These are phyloP conservation scores for Diorhabda elongata DNA, from an alignment of 1,140 invertebrate species.

Conservation along the genomic window DNA sequence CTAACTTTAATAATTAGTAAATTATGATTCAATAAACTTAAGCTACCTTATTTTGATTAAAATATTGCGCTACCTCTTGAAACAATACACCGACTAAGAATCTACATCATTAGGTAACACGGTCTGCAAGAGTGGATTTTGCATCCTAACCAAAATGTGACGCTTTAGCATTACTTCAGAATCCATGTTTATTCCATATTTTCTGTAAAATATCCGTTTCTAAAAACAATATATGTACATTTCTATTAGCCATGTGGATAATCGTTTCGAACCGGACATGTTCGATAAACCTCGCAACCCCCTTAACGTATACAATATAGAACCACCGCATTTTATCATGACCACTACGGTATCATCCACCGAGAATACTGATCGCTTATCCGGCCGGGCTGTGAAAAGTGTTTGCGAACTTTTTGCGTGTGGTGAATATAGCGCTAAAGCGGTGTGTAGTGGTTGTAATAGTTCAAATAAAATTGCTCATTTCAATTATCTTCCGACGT, in stretches of 20 bases:
- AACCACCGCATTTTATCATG: constrained; percentile 26
- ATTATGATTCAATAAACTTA: no score
- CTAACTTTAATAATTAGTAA: no score
- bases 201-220: neutral
- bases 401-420: constrained; percentile 20
- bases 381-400: constrained; percentile 1
- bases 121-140: no score
- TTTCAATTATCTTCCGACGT: neutral
- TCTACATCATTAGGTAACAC: no score
- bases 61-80: no score
- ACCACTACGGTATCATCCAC: constrained; percentile 24
- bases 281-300: constrained; percentile 23
- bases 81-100: no score
- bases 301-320: constrained; percentile 23
- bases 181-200: neutral
- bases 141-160: no score
- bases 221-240: constrained; percentile 21
- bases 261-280: constrained; percentile 20
- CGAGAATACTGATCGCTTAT: constrained; percentile 12
- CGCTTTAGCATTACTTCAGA: neutral
- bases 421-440: constrained; percentile 6
- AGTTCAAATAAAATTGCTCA: constrained; percentile 4
- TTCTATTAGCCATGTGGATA: constrained; percentile 20
- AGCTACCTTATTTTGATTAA: no score
- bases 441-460: constrained; percentile 8